Base-by-base conservation (phyloP, 1,140 invertebrate genomes). In the Drosophila pallidifrons region DNA sequence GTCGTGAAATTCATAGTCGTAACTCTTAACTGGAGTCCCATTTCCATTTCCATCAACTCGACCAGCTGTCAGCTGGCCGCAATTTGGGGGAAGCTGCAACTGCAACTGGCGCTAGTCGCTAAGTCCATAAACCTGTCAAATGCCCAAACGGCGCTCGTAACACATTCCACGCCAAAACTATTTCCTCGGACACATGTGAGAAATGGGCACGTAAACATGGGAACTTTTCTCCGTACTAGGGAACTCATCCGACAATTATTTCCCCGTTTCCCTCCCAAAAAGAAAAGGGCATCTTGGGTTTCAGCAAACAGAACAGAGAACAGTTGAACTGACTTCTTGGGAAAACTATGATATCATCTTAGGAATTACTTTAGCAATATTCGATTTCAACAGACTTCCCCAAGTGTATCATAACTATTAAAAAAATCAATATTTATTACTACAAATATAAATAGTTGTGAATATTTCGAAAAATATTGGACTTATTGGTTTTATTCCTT, bases 61-160 rank as follows among this genome's bases (percentile, higher is more conserved):
- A 38, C 1, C 68, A 71, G 68, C 69, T 65, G 61, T 57, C 69
- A 71, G 69, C 69, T 61, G 46, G 60, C 46, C 15, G 46, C 5
- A 16, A 32, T 28, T 41, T 13, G 13, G 30, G 32, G 30, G 10
- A 64, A 64, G 7, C 35, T 57, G 54, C 54, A 41, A 57, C 35
- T 13, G 65, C 54, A 47, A n/a, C 67, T 70, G 57, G 66, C 66
- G 57, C 66, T 69, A 61, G 66, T 49, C 66, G 51, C 15, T 25
- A 25, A 25, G 66, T 2, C 45, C 47, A 59, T 60, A 43, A 51
- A 67, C 46, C 0, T 8, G 54, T 28, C 28, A 47, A 68, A 41
- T 69, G 8, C 8, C 38, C 11, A 43, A 32, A 25, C 20, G 20
- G 0, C 52, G 32, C 35, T 25, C 57, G 57, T 52, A 60, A 69